phyloP scores from a whole-genome alignment of 2,888 invertebrate genomes.

The Watsonalla cultraria region DNA sequence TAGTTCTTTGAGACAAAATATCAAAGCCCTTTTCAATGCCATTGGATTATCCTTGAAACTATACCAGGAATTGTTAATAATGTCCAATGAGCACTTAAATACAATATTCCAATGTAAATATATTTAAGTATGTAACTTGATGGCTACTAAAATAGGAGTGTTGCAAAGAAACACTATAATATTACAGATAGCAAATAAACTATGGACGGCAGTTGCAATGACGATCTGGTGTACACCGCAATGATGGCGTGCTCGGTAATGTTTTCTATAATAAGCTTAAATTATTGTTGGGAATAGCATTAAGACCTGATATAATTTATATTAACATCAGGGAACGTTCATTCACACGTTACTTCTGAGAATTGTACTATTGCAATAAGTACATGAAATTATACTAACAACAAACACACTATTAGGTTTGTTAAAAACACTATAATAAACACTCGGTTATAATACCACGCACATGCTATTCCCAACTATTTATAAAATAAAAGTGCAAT shows the following conservation, averaged over 20 bases:
- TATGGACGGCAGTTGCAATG: slow-evolving; percentile 69
- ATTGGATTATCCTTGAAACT: slow-evolving; percentile 26
- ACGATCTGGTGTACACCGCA: slow-evolving; percentile 30
- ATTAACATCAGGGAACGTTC: background rate
- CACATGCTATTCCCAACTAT: slow-evolving; percentile 20
- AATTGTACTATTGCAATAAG: background rate
- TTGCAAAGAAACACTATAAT: slow-evolving; percentile 39
- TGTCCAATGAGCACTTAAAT: slow-evolving; percentile 48
- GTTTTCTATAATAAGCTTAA: slow-evolving; percentile 14
- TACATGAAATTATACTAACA: too few relatives aligned
- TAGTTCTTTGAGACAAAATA: slow-evolving; percentile 63
- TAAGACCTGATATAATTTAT: background rate
- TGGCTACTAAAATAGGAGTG: slow-evolving; percentile 32
- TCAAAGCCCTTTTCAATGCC: slow-evolving; percentile 52
- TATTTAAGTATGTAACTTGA: slow-evolving; percentile 27
- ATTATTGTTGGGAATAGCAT: slow-evolving; percentile 21
- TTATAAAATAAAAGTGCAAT: slow-evolving; percentile 57
- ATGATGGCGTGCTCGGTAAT: slow-evolving; percentile 11
- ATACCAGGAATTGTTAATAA: slow-evolving; percentile 54
- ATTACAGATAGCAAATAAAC: slow-evolving; percentile 62
- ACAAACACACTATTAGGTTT: too few relatives aligned
- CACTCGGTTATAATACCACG: background rate
- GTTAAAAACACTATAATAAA: too few relatives aligned
- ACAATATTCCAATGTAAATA: slow-evolving; percentile 38
- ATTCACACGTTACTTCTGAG: background rate